Evolutionary conservation across 2,113 vertebrate genomes (phyloP).

Genomic region (Delphinus delphis): DNA sequence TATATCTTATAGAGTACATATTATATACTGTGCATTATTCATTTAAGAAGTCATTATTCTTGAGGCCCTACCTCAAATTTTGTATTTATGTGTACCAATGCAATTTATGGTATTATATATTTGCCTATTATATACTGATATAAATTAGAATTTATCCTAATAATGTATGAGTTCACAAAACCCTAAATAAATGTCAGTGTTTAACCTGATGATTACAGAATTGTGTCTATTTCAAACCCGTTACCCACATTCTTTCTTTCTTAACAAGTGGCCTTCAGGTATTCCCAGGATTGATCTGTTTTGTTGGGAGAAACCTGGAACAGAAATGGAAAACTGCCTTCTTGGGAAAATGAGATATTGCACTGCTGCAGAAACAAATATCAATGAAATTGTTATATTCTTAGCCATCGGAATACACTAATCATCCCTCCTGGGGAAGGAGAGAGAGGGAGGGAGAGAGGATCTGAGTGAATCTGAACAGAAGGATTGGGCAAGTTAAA

Average conservation of each 20-base stretch:
- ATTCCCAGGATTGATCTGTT: conserved; percentile 70
- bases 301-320: conserved; percentile 75
- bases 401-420: conserved; percentile 73
- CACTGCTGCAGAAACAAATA: conserved; percentile 76
- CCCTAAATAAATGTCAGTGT: conserved; percentile 97
- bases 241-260: conserved; percentile 59
- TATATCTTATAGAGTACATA: conserved; percentile 87
- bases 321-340: conserved; percentile 73
- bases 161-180: conserved; percentile 93
- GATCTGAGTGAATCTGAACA: not conserved
- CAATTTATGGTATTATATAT: conserved; percentile 98
- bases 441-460: not conserved
- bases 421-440: conserved; percentile 52
- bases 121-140: conserved; percentile 97
- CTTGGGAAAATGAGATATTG: conserved; percentile 70
- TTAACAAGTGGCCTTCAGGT: conserved; percentile 74
- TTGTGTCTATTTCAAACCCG: conserved; percentile 52
- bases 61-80: conserved; percentile 99
- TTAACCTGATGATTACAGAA: conserved; percentile 78
- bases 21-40: conserved; percentile 90
- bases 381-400: conserved; percentile 74
- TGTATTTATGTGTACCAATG: conserved; percentile 99
- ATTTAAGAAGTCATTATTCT: conserved; percentile 93
- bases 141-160: conserved; percentile 91
- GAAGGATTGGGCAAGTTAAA: conserved; percentile 31